Percentiles rank a stretch among this genome's conserved stretches.
phyloP scores from a whole-genome alignment of 2,113 vertebrate genomes.

The Rhabdornis inornatus region DNA sequence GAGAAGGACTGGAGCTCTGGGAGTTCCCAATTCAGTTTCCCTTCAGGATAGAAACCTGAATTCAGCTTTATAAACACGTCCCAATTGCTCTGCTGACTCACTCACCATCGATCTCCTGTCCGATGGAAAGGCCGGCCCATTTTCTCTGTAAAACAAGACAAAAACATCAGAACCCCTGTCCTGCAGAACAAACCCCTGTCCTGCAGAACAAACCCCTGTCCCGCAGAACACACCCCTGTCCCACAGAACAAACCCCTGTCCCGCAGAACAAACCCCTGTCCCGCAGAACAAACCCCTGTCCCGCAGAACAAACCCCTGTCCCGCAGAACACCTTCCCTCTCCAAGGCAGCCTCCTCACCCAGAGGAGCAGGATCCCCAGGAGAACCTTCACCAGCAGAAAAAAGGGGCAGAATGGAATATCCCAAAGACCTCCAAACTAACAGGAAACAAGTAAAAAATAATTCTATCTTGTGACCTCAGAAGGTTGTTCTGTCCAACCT shows the following conservation, averaged over 20 bases:
- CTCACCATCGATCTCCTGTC: slow-evolving; percentile 93
- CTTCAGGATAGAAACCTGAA: neutral
- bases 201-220: neutral
- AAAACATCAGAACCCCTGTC: neutral
- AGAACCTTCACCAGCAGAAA: neutral
- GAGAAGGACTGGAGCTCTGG: neutral
- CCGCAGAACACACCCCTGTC: neutral
- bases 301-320: neutral
- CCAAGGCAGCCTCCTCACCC: neutral
- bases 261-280: neutral
- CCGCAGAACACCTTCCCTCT: neutral
- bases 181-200: neutral
- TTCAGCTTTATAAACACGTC: neutral
- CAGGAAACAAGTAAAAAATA: neutral
- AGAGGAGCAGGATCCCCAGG: rapidly evolving
- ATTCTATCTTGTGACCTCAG: neutral
- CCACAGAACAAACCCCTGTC: neutral
- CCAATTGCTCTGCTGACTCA: neutral
- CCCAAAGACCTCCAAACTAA: neutral
- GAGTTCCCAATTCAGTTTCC: neutral
- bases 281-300: neutral
- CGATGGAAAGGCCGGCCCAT: slow-evolving; percentile 94
- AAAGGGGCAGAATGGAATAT: neutral
- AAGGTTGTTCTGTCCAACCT: neutral
- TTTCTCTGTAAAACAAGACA: slow-evolving; percentile 80